phyloP scores from a whole-genome alignment of 2,113 vertebrate species.

The mouse (Mus musculus) region DNA sequence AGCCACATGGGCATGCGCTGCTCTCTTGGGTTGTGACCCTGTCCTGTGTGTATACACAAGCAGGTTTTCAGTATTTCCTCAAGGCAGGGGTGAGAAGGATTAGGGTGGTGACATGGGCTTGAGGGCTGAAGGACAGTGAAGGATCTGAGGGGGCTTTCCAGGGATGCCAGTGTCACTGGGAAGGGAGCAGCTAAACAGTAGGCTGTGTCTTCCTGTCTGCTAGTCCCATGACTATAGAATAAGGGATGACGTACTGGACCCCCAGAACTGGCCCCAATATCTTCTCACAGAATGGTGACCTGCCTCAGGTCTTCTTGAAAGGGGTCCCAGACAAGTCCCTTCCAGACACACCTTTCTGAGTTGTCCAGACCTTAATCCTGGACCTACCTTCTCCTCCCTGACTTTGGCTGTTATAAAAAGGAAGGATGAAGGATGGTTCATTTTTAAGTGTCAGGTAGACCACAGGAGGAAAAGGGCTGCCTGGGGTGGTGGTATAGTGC shows the following conservation, averaged over 20 bases:
- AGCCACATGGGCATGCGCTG: accelerated
- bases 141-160: background rate
- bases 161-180: background rate
- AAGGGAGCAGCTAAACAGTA: background rate
- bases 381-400: background rate
- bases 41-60: accelerated
- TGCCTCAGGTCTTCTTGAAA: background rate
- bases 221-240: too few species aligned
- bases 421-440: background rate
- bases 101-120: background rate
- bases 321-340: background rate
- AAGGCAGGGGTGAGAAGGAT: background rate
- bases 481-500: background rate
- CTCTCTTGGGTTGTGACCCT: accelerated
- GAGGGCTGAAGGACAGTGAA: background rate
- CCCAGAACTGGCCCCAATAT: background rate
- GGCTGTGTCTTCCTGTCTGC: background rate
- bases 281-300: background rate
- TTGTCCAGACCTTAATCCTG: background rate
- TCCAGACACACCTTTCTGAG: background rate
- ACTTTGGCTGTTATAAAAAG: accelerated
- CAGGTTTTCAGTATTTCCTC: background rate
- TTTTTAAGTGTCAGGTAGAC: background rate
- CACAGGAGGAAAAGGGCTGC: background rate
- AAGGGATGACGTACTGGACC: accelerated